Percentiles rank a stretch among this genome's conserved stretches.
phyloP scores from a whole-genome alignment of 2,797 vertebrate species.

The Pangasius macronema region DNA sequence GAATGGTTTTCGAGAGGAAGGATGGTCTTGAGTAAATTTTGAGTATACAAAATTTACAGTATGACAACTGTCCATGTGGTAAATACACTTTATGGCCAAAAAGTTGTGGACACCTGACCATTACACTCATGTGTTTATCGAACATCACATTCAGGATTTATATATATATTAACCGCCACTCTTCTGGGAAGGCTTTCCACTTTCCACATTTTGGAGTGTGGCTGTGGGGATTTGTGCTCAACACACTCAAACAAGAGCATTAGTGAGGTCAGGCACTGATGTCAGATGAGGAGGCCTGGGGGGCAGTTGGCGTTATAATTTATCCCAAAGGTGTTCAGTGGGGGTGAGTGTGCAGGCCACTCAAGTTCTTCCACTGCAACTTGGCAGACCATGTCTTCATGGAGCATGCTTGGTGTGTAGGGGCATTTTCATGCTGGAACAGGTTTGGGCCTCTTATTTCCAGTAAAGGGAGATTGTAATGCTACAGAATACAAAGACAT shows the following conservation, averaged over 20 bases:
- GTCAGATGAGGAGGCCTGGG: neutral
- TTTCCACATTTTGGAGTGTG: neutral
- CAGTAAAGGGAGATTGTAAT: neutral
- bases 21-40: neutral
- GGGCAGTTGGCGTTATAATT: neutral
- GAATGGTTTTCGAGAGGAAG: neutral
- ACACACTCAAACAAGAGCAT: neutral
- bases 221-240: neutral
- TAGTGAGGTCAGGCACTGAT: neutral
- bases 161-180: neutral
- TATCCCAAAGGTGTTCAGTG: neutral
- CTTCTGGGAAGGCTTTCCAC: neutral
- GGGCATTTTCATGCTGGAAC: neutral
- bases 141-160: neutral
- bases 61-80: neutral
- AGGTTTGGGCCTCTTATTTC: neutral
- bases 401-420: neutral
- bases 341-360: neutral
- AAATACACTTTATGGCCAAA: neutral
- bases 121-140: neutral
- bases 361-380: neutral
- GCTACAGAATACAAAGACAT: neutral
- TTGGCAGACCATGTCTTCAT: neutral
- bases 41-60: neutral
- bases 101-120: neutral